These are phyloP conservation scores for Channallabes apus DNA, from an alignment of 2,797 vertebrate genomes.

Conservation along the genomic window DNA sequence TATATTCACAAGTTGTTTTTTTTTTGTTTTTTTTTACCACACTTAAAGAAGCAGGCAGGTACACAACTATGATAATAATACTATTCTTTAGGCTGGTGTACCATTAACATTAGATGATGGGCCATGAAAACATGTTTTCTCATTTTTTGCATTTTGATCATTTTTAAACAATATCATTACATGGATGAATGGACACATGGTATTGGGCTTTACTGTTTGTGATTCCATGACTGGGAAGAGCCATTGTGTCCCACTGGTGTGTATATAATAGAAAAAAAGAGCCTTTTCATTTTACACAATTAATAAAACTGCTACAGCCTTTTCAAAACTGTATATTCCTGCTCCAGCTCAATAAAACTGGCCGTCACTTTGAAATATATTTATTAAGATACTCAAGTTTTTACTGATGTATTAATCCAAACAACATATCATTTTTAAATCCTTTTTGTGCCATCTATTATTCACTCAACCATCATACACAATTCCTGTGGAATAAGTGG, in stretches of 20 bases:
- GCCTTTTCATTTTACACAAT: neutral
- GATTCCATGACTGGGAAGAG: neutral
- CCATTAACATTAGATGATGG: neutral
- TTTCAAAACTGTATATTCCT: neutral
- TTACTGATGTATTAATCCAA: neutral
- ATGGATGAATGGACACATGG: neutral
- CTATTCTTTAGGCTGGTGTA: neutral
- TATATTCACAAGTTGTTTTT: too few species aligned
- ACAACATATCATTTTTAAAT: neutral
- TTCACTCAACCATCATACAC: neutral
- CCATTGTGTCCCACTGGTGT: neutral
- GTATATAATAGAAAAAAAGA: neutral
- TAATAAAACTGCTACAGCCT: neutral
- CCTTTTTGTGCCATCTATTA: neutral
- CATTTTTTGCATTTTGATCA: neutral
- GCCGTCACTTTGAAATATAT: neutral
- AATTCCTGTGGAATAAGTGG: neutral
- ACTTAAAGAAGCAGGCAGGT: neutral
- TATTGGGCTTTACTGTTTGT: neutral
- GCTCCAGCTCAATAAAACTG: neutral
- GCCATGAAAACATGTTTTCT: neutral
- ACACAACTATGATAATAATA: neutral
- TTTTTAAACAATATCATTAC: neutral
- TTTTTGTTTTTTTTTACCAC: too few species aligned
- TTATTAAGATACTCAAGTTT: neutral